These are phyloP conservation scores for Ciconia stormi DNA, from an alignment of 2,113 vertebrate genomes.

Conservation along the genomic window DNA sequence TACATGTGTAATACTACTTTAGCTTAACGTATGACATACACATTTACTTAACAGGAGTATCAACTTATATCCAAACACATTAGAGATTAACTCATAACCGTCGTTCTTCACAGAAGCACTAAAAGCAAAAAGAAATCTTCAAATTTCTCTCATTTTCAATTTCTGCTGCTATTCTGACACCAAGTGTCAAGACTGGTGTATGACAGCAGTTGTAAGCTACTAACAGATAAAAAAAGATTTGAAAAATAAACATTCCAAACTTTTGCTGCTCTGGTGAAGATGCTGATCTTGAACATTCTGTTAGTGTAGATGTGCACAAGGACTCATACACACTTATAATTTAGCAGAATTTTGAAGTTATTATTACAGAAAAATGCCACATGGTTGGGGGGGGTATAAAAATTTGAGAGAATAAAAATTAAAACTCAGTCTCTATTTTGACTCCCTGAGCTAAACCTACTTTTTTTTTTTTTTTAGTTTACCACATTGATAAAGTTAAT, in stretches of 20 bases:
- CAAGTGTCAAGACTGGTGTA: constrained; percentile 54
- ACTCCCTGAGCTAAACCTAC: not conserved
- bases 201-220: constrained; percentile 4
- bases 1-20: not conserved
- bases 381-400: not conserved
- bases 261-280: not conserved
- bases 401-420: not conserved
- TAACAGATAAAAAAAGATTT: not conserved
- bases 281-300: not conserved
- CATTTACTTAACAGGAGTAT: not conserved
- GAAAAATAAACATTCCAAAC: not conserved
- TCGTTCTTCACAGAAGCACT: not conserved
- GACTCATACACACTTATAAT: not conserved
- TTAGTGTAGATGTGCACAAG: not conserved
- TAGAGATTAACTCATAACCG: not conserved
- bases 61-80: not conserved
- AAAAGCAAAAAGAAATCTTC: not conserved
- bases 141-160: constrained; percentile 7
- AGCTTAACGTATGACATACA: not conserved
- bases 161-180: constrained; percentile 65
- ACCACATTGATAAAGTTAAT: not conserved
- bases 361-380: not conserved
- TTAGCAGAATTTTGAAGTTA: not conserved
- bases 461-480: not conserved
- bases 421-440: not conserved